A percentile compares a stretch with the other conserved stretches of the same genome.
phyloP scores from a whole-genome alignment of 2,113 vertebrate genomes.

The Calonectris borealis region DNA sequence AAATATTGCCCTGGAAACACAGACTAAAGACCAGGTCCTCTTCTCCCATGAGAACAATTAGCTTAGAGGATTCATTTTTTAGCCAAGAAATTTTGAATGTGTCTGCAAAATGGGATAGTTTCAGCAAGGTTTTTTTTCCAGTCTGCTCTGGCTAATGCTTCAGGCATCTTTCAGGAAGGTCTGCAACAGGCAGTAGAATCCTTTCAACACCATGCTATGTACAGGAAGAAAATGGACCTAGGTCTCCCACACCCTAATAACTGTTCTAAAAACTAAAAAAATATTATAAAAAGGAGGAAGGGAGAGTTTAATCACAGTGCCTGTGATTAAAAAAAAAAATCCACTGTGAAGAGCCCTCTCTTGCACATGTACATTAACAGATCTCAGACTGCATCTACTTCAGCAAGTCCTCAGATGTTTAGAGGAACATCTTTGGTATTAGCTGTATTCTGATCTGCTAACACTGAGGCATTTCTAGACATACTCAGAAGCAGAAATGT shows the following conservation, averaged over 20 bases:
- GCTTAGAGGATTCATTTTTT: not conserved
- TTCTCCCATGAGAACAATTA: not conserved
- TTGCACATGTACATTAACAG: not conserved
- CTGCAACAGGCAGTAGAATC: not conserved
- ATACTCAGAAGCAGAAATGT: not conserved
- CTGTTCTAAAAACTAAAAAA: not conserved
- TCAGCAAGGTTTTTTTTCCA: not conserved
- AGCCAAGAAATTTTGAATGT: not conserved
- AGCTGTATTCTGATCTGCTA: not conserved
- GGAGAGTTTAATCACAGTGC: not conserved
- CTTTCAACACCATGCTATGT: accelerated
- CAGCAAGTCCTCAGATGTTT: not conserved
- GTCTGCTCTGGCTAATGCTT: not conserved
- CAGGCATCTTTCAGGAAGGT: not conserved
- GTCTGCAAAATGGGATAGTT: not conserved
- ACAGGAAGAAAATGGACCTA: not conserved
- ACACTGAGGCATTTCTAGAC: not conserved
- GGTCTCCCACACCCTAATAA: not conserved
- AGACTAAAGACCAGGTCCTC: not conserved
- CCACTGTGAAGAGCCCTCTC: not conserved
- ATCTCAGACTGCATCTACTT: not conserved
- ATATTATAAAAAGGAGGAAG: not conserved
- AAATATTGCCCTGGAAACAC: not conserved
- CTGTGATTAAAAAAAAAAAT: not conserved
- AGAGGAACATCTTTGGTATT: not conserved